Percentiles rank a stretch among this genome's conserved stretches.
Conservation (phyloP, 2,113 vertebrate species). For the Azemiops feae region DNA sequence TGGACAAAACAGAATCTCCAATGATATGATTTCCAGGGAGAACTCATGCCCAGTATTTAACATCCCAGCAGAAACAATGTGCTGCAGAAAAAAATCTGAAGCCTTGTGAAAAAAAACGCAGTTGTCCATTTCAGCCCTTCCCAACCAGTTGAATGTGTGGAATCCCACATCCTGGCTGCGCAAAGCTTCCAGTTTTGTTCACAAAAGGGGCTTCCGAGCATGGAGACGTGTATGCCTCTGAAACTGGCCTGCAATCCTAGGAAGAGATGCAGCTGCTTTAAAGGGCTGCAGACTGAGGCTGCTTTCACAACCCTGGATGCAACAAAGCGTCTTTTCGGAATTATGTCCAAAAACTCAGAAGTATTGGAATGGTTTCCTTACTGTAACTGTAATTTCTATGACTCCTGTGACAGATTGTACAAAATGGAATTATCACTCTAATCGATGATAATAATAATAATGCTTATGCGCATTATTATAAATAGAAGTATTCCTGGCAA, state of each 20-base stretch:
- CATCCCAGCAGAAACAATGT: too few relatives aligned
- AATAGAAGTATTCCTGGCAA: neutral
- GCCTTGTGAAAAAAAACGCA: neutral
- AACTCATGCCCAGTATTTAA: neutral
- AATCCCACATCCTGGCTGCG: neutral
- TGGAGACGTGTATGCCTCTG: neutral
- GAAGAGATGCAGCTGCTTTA: neutral
- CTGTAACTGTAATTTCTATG: neutral
- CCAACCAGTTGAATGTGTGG: neutral
- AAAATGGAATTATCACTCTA: neutral
- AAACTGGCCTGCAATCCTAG: neutral
- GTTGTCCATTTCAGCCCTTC: neutral
- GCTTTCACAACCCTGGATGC: neutral
- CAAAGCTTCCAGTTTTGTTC: neutral
- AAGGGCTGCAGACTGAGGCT: neutral
- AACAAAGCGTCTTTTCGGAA: neutral
- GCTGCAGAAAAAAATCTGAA: neutral
- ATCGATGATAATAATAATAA: too few relatives aligned
- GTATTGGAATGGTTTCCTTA: neutral
- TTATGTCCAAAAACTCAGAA: neutral
- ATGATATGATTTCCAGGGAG: neutral
- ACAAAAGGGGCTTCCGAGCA: neutral
- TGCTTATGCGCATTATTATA: neutral
- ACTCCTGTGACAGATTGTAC: neutral
- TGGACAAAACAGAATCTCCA: neutral